Evolutionary conservation across 1,140 invertebrate genomes (phyloP).

Genomic region (Sarcophaga bullata): DNA sequence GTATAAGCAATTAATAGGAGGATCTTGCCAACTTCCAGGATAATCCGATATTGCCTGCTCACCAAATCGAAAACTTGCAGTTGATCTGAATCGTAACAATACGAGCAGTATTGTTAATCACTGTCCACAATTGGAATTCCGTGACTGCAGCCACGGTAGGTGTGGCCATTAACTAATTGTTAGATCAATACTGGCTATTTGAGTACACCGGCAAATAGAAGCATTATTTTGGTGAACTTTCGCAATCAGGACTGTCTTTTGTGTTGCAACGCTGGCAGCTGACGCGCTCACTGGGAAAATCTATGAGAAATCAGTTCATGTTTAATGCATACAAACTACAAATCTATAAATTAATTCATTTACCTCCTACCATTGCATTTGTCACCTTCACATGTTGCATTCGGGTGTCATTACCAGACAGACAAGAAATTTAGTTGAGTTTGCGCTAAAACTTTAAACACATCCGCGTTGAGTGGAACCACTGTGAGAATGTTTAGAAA

Average conservation of each 20-base stretch:
- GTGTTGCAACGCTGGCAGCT: constrained; percentile 58
- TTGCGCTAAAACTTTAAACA: constrained; percentile 46
- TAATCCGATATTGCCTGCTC: constrained; percentile 53
- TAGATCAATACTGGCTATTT: constrained; percentile 50
- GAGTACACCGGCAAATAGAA: constrained; percentile 51
- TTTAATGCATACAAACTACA: not conserved
- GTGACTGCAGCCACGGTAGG: constrained; percentile 59
- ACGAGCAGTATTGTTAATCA: constrained; percentile 59
- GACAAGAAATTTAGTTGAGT: constrained; percentile 46
- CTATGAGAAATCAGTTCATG: constrained; percentile 17
- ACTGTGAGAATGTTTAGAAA: constrained; percentile 45
- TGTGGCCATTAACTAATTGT: constrained; percentile 55
- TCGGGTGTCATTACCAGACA: constrained; percentile 47
- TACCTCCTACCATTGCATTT: constrained; percentile 51
- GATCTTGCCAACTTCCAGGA: constrained; percentile 54
- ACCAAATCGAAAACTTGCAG: constrained; percentile 57
- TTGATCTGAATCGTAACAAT: constrained; percentile 50
- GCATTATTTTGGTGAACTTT: constrained; percentile 43
- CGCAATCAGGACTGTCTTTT: constrained; percentile 51
- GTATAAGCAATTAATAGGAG: constrained; percentile 60
- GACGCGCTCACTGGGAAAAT: constrained; percentile 56
- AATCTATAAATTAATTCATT: not conserved
- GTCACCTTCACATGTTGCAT: constrained; percentile 51
- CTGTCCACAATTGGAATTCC: constrained; percentile 55
- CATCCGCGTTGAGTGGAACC: constrained; percentile 56